Percentiles rank a stretch among this genome's conserved stretches.
These are phyloP conservation scores for Globodera rostochiensis DNA, from an alignment of 1,140 invertebrate species.

Conservation along the genomic window DNA sequence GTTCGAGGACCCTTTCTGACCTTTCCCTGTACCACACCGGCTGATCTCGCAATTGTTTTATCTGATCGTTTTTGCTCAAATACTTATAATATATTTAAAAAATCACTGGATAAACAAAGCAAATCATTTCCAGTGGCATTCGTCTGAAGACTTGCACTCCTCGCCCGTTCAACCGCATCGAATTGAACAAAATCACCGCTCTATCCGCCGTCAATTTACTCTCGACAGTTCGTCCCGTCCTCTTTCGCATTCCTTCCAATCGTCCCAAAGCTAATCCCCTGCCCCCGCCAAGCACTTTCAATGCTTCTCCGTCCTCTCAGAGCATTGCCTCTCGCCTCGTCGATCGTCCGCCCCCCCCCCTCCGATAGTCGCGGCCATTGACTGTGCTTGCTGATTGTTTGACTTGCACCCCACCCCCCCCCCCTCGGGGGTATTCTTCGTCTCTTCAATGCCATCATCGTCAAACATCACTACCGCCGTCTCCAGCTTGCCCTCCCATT, in stretches of 20 bases:
- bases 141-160: no score
- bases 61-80: background rate
- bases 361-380: background rate
- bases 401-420: constrained; percentile 10
- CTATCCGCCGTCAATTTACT: background rate
- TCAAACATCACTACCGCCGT: background rate
- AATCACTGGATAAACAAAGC: no score
- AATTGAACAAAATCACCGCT: background rate
- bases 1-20: constrained; percentile 51
- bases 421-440: background rate
- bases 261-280: no score
- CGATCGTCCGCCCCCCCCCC: no score
- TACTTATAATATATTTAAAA: background rate
- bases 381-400: background rate
- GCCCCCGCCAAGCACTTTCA: no score
- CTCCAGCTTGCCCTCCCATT: background rate
- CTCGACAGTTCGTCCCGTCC: background rate
- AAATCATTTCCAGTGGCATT: no score
- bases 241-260: no score
- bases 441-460: background rate
- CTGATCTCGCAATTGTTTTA: background rate
- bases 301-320: no score
- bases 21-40: background rate
- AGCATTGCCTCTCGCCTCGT: no score
- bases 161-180: no score